Base-by-base conservation (phyloP, 2,113 vertebrate species). In the Heloderma charlesbogerti region DNA sequence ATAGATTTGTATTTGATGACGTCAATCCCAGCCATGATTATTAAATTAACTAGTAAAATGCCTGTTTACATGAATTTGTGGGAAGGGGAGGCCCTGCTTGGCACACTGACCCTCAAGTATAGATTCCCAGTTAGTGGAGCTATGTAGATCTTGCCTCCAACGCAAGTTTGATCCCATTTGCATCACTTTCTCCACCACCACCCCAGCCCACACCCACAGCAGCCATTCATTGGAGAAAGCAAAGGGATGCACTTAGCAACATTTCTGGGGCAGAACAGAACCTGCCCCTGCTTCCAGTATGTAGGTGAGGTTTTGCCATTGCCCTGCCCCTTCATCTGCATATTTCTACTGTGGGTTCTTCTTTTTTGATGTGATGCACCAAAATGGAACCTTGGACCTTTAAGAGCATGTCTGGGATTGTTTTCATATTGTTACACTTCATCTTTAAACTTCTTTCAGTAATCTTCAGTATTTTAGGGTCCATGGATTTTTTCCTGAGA, bases 381-480 rank as follows among this genome's bases (percentile, higher is more conserved):
- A 18, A 25, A 8, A 82, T 31, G 25, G 10, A 54, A 82, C 9
- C 31, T 4, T 57, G 18, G 15, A 51, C 80, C 20, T 57, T 22
- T n/a, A 29, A 66, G 13, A 48, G 84, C 15, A 48, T 66, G 60
- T 2, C 22, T 40, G 20, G 40, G 40, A 25, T 43, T 15, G 6
- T 77, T 43, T 74, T 22, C 25, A 25, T 27, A 20, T 43, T 77
- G 43, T 45, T 79, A 34, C 29, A 7, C 16, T 66, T 86, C 12
- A 51, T 25, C 22, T 75, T 37, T 10, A 9, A 37, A 60, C 16
- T 51, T 48, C 20, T 6, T 78, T 45, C 75, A 40, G 5, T 34
- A 85, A 20, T 86, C 74, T 88, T 84, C 6, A 87, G 57, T 89
- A 94, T 86, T 93, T 94, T 67, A 54, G 57, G 34, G 5, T 37